Percentiles rank a stretch among this genome's conserved stretches.
Evolutionary conservation across 2,888 invertebrate genomes (phyloP).

Genomic region (Actias luna): DNA sequence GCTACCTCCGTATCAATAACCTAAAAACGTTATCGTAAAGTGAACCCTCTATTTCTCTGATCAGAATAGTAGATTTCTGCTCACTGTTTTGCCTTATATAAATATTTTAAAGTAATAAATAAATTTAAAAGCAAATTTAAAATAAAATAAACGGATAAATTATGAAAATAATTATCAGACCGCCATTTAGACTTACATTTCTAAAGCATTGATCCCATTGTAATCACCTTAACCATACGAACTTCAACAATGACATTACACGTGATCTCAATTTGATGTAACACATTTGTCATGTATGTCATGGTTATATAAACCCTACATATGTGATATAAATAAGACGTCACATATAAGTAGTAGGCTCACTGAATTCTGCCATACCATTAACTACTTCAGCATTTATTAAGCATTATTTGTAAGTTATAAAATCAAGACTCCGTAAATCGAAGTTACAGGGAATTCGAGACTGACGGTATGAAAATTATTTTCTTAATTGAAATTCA

Average conservation of each 20-base stretch:
- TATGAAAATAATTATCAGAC: slow-evolving; percentile 23
- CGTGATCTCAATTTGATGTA: no score
- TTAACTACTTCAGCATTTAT: no score
- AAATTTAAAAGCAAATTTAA: background rate
- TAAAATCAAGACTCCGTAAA: background rate
- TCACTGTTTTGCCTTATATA: background rate
- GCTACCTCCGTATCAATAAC: slow-evolving; percentile 50
- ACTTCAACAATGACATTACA: background rate
- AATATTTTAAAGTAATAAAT: background rate
- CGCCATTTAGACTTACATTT: background rate
- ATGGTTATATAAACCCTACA: no score
- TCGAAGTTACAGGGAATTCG: background rate
- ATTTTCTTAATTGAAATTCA: background rate
- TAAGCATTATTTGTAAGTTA: background rate
- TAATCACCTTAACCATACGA: background rate
- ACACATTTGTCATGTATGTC: no score
- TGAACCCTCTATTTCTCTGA: slow-evolving; percentile 11
- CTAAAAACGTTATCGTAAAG: slow-evolving; percentile 32
- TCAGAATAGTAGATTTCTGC: background rate
- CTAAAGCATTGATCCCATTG: background rate
- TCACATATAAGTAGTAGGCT: no score
- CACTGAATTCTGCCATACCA: no score
- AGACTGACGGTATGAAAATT: background rate
- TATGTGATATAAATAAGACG: no score
- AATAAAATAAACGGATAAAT: background rate